Conservation (phyloP, 2,113 vertebrate genomes). For the Globicephala melas region DNA sequence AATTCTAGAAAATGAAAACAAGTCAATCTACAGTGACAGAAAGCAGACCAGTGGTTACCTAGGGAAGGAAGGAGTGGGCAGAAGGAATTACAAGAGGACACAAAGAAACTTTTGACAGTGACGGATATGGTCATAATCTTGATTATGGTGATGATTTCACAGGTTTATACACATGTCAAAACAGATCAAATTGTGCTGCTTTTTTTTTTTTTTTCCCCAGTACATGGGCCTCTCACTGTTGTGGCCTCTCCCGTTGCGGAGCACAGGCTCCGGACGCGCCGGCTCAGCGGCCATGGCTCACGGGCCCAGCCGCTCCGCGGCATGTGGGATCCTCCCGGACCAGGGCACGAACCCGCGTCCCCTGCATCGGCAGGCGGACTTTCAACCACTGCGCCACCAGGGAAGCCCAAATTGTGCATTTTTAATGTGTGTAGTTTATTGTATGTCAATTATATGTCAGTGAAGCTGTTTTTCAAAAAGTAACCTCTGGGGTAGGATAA, state of each 20-base stretch:
- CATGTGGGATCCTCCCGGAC: no score
- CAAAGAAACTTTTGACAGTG: not conserved
- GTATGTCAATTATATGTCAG: not conserved
- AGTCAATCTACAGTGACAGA: not conserved
- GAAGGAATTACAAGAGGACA: not conserved
- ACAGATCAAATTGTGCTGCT: not conserved
- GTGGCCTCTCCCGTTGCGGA: no score
- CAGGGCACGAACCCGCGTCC: no score
- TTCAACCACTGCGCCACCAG: no score
- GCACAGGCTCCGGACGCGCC: no score
- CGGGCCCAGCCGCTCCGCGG: no score
- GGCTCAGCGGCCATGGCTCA: no score
- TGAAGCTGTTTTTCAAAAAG: not conserved
- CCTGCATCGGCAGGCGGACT: no score
- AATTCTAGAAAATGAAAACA: not conserved
- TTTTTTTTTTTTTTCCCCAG: no score
- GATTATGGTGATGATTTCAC: not conserved
- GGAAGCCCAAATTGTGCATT: not conserved
- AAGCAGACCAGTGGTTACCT: not conserved
- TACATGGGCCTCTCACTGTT: accelerated
- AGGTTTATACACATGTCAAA: not conserved
- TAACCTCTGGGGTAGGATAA: not conserved
- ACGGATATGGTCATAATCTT: not conserved
- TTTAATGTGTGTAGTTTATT: not conserved
- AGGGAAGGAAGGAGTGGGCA: not conserved